Evolutionary conservation across 1,140 invertebrate species (phyloP).

Genomic region (Rhopalosiphum padi): DNA sequence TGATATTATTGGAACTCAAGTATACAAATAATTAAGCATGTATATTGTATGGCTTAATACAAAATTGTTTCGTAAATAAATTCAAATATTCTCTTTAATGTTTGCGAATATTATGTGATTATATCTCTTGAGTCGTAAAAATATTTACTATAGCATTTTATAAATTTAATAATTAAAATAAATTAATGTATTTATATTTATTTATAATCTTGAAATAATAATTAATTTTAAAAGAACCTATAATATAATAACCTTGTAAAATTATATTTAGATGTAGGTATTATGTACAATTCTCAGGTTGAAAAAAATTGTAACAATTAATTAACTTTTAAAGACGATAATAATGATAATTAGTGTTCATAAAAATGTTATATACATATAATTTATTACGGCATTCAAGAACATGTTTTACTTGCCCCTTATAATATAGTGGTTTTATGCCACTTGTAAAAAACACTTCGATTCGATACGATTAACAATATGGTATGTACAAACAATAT

Average conservation of each 20-base stretch:
- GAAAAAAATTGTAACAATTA: background rate
- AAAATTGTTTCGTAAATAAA: background rate
- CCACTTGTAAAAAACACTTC: background rate
- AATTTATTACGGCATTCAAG: background rate
- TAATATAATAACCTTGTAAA: background rate
- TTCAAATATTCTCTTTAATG: too few relatives aligned
- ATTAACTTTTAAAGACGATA: background rate
- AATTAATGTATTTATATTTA: background rate
- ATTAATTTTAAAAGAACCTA: background rate
- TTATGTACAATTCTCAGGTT: background rate
- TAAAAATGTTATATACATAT: constrained; percentile 3
- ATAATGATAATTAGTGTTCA: background rate
- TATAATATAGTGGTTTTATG: background rate
- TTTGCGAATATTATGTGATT: background rate
- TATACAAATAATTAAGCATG: background rate
- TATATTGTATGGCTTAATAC: background rate
- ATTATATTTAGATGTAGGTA: background rate
- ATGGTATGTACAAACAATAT: background rate
- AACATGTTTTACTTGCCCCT: background rate
- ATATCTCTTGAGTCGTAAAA: background rate
- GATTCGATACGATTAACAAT: background rate
- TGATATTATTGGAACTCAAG: background rate
- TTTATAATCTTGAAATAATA: background rate
- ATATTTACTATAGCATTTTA: background rate
- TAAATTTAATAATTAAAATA: background rate